These are phyloP conservation scores for Bradypodion ventrale DNA, from an alignment of 2,797 vertebrate genomes.

Conservation along the genomic window DNA sequence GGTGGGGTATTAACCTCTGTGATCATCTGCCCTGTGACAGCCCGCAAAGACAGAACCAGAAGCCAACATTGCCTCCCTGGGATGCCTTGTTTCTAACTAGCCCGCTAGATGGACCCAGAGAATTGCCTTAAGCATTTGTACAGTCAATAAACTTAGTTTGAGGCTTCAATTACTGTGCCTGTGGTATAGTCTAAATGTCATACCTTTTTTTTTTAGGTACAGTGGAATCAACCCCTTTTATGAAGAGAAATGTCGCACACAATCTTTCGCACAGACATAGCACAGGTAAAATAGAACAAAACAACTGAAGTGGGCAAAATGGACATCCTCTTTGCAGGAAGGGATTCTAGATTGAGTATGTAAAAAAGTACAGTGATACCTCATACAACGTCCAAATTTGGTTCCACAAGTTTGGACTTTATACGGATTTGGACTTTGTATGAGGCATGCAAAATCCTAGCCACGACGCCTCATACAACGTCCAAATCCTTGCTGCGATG, in stretches of 20 bases:
- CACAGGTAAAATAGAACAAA: slow-evolving; percentile 45
- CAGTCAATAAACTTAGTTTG: slow-evolving; percentile 10
- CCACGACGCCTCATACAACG: too few species aligned
- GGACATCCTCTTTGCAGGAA: neutral
- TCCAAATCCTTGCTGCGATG: too few species aligned
- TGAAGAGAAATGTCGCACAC: slow-evolving; percentile 31
- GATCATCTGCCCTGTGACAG: neutral
- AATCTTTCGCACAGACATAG: neutral
- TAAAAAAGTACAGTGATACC: too few species aligned
- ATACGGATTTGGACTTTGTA: too few species aligned
- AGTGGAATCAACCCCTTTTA: slow-evolving; percentile 31
- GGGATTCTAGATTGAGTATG: too few species aligned
- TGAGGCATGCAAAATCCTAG: too few species aligned
- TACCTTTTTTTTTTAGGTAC: slow-evolving; percentile 46
- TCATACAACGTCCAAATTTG: too few species aligned
- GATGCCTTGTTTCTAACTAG: neutral
- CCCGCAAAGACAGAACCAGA: neutral
- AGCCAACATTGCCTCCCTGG: neutral
- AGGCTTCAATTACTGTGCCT: neutral
- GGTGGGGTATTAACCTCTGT: too few species aligned
- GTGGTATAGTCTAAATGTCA: neutral
- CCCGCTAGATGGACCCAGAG: neutral
- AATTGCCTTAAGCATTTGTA: neutral
- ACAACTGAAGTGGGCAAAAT: neutral
- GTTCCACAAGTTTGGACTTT: too few species aligned